These are phyloP conservation scores for Syrphus vitripennis DNA, from an alignment of 2,888 invertebrate genomes.

Conservation along the genomic window DNA sequence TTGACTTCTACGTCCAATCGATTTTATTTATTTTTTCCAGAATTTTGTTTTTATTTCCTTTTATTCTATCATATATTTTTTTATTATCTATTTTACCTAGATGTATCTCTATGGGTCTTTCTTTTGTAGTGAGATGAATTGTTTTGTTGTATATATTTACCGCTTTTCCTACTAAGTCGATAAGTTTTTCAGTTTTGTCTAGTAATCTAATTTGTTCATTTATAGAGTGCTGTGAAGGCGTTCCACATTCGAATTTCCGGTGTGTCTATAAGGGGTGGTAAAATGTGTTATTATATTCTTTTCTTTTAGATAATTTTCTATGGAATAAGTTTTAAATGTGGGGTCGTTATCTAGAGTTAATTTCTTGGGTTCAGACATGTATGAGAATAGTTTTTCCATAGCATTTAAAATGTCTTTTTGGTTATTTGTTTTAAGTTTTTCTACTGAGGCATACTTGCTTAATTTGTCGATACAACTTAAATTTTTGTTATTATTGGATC, in stretches of 20 bases:
- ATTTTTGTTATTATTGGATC: background rate
- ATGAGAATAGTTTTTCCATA: background rate
- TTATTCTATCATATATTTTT: conserved; percentile 6
- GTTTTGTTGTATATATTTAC: background rate
- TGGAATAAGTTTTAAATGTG: background rate
- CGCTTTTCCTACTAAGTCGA: background rate
- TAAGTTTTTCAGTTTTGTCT: background rate
- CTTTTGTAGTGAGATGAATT: conserved; percentile 6
- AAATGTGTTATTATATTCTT: background rate
- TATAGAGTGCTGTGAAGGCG: background rate
- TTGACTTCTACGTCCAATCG: background rate
- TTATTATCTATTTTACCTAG: background rate
- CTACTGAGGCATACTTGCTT: background rate
- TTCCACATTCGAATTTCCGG: background rate
- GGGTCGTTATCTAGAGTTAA: background rate
- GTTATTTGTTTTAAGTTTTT: conserved; percentile 1
- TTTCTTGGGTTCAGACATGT: conserved; percentile 6
- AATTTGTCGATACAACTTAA: conserved; percentile 7
- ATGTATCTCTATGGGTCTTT: conserved; percentile 2
- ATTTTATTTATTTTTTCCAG: conserved; percentile 2
- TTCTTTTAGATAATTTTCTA: conserved; percentile 1
- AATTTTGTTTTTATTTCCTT: background rate
- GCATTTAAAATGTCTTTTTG: background rate
- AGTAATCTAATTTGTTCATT: background rate
- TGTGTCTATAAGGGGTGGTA: background rate